phyloP scores from a whole-genome alignment of 2,888 invertebrate species.

The Rhagonycha lutea region DNA sequence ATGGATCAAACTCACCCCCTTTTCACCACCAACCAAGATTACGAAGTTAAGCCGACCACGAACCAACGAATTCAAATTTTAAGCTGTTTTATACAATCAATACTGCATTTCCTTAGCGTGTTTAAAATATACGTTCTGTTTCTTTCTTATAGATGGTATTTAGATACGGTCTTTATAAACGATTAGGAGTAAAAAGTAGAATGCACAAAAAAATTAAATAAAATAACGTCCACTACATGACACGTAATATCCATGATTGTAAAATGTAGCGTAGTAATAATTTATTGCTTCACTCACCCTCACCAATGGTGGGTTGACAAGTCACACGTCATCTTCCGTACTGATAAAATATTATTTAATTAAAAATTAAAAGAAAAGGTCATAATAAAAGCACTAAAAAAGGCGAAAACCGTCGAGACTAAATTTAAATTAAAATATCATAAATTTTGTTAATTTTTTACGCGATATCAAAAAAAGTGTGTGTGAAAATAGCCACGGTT shows the following conservation, averaged over 20 bases:
- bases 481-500: conserved; percentile 19
- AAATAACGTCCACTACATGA: background rate
- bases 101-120: conserved; percentile 35
- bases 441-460: background rate
- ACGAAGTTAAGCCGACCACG: background rate
- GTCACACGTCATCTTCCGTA: conserved; percentile 9
- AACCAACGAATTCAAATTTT: conserved; percentile 23
- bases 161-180: conserved; percentile 1
- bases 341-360: background rate
- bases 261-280: background rate
- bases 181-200: background rate
- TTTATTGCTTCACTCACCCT: background rate
- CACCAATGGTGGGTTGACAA: conserved; percentile 8
- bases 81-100: conserved; percentile 33
- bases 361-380: background rate
- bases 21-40: background rate
- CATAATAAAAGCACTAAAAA: background rate
- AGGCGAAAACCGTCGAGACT: background rate
- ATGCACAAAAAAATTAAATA: background rate
- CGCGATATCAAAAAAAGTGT: background rate
- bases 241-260: background rate
- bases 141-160: background rate
- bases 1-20: background rate
- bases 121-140: background rate
- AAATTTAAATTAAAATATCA: background rate